These are phyloP conservation scores for Platynereis dumerilii DNA, from an alignment of 2,888 invertebrate species.

Conservation along the genomic window DNA sequence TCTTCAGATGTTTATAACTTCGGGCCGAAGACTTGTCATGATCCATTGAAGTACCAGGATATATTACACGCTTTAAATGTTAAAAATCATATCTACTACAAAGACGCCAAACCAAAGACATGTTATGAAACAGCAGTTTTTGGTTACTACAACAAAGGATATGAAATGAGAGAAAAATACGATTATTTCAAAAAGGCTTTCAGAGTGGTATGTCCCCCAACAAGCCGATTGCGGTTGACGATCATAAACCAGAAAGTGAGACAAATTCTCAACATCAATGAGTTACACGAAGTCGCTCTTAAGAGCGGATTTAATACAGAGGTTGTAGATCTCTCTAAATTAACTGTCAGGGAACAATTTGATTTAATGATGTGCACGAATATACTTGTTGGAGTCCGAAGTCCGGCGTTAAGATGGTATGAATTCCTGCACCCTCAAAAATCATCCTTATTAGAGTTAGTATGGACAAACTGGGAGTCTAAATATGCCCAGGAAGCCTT, in stretches of 20 bases:
- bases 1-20: not conserved
- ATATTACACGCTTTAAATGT: not conserved
- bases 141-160: not conserved
- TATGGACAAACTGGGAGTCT: not conserved
- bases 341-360: not conserved
- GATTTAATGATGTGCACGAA: not conserved
- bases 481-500: not conserved
- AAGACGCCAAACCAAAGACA: not conserved
- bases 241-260: not conserved
- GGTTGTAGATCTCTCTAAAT: not conserved
- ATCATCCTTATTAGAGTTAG: not conserved
- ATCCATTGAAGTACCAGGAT: not conserved
- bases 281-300: not conserved
- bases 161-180: not conserved
- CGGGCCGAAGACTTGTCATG: not conserved
- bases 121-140: not conserved
- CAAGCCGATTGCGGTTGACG: not conserved
- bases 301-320: not conserved
- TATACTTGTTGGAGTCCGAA: not conserved
- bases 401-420: not conserved
- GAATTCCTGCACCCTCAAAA: not conserved
- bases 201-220: not conserved
- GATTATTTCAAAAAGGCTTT: not conserved
- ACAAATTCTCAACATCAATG: not conserved
- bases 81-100: not conserved